phyloP scores from a whole-genome alignment of 2,888 invertebrate species.

The Agonopterix subpropinquella region DNA sequence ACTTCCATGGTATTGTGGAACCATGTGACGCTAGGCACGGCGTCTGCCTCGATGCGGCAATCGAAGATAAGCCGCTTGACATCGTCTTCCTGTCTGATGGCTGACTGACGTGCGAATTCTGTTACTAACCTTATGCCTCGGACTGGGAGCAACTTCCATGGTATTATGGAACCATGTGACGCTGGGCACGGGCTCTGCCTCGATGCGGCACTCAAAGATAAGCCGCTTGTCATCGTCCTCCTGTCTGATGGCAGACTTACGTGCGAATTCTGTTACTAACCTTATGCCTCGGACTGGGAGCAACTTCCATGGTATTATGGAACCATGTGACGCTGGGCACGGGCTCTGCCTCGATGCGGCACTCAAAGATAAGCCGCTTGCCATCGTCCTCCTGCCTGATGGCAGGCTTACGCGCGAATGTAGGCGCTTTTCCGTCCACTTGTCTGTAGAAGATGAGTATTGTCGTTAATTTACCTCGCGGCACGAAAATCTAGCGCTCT shows the following conservation, averaged over 20 bases:
- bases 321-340: conserved; percentile 93
- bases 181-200: conserved; percentile 92
- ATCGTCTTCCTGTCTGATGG: too few relatives aligned
- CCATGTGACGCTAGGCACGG: conserved; percentile 92
- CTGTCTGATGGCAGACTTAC: conserved; percentile 97
- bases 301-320: conserved; percentile 89
- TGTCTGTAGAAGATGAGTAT: conserved; percentile 78
- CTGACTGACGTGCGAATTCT: too few relatives aligned
- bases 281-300: conserved; percentile 90
- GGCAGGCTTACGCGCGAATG: conserved; percentile 97
- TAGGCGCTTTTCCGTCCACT: conserved; percentile 98
- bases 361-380: conserved; percentile 94
- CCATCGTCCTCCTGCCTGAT: conserved; percentile 98
- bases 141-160: conserved; percentile 84
- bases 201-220: conserved; percentile 95
- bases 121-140: conserved; percentile 88
- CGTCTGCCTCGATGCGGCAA: too few relatives aligned
- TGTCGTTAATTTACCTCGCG: background rate
- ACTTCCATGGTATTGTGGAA: conserved; percentile 91
- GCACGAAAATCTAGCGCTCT: too few relatives aligned
- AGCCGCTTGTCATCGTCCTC: conserved; percentile 96
- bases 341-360: conserved; percentile 95
- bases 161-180: conserved; percentile 95
- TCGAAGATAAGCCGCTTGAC: too few relatives aligned
- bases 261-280: conserved; percentile 83